Base-by-base conservation (phyloP, 1,140 invertebrate species). In the Ericerus pela region DNA sequence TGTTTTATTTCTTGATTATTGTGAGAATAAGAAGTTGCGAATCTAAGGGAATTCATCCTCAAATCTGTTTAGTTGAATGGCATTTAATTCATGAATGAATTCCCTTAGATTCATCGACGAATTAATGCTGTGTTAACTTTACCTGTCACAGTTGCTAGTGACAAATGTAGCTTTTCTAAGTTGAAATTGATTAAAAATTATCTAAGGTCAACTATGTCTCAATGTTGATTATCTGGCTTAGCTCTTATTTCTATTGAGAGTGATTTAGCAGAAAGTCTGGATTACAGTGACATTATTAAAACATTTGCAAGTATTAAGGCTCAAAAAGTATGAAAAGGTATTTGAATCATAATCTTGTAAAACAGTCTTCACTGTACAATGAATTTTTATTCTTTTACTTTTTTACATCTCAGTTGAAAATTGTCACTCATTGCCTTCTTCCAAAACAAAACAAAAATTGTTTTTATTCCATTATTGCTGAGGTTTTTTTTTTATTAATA, bases 141-240 rank as follows among this genome's bases (percentile, higher is more conserved):
- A 55, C 56, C 63, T 53, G 61, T 69, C 56, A 61, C 65, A 14
- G 64, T 65, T 16, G 63, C 62, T 51, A 59, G 60, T 20, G 59
- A 10, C 24, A 64, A 69, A 60, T 54, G 63, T 56, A 62, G 58
- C 57, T 68, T 69, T 55, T 62, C 58, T 26, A 66, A 66, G 41
- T 56, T 68, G 16, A 67, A 67, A 53, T 31, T 63, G 28, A 62
- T 67, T 22, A 68, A 67, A 64, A 67, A 53, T 16, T 66, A 66
- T 55, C 55, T 67, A 28, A 54, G 61, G 37, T 62, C 51, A 24
- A 58, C 57, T 28, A 67, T 62, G 61, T 24, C 22, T 30, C 30
- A 37, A 36, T 26, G 8, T 1, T 22, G 31, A 33, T 54, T 54
- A 54, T n/a, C 26, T 33, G n/a, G 27, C 24, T 4, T 33, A 28